A percentile compares a stretch with the other conserved stretches of the same genome.
Evolutionary conservation across 2,113 vertebrate genomes (phyloP).

Genomic region (Coptodon bakossiorum): DNA sequence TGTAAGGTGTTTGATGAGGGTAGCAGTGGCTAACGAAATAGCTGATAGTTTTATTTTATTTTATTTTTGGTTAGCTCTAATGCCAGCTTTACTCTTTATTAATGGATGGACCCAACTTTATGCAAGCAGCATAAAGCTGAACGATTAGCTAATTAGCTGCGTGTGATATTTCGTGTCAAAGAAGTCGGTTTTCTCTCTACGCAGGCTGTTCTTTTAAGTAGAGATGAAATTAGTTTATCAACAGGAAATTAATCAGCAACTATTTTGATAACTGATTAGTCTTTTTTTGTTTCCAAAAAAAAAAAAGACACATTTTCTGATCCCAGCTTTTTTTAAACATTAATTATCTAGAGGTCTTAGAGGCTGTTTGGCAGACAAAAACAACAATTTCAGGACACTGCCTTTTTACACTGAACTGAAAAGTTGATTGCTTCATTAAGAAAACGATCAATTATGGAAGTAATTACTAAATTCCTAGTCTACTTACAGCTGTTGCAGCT

Average conservation of each 20-base stretch:
- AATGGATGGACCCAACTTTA: not conserved
- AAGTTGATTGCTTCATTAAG: not conserved
- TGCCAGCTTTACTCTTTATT: not conserved
- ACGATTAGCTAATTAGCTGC: not conserved
- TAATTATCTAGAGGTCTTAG: not conserved
- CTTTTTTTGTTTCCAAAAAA: not conserved
- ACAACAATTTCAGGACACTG: not conserved
- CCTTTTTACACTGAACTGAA: not conserved
- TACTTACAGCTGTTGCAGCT: not conserved
- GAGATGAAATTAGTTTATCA: not conserved
- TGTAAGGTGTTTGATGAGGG: not conserved
- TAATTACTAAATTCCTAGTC: not conserved
- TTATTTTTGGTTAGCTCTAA: not conserved
- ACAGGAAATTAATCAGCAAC: not conserved
- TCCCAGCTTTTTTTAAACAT: accelerated
- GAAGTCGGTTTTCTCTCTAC: not conserved
- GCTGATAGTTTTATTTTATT: not conserved
- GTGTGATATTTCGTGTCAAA: not conserved
- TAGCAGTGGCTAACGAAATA: not conserved
- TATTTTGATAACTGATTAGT: not conserved
- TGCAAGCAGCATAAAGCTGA: not conserved
- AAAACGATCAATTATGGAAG: not conserved
- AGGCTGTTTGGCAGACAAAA: not conserved
- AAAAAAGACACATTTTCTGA: not conserved
- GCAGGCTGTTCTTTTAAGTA: not conserved